A percentile compares a stretch with the other conserved stretches of the same genome.
Evolutionary conservation across 2,888 invertebrate genomes (phyloP).

Genomic region (Caenorhabditis afra): DNA sequence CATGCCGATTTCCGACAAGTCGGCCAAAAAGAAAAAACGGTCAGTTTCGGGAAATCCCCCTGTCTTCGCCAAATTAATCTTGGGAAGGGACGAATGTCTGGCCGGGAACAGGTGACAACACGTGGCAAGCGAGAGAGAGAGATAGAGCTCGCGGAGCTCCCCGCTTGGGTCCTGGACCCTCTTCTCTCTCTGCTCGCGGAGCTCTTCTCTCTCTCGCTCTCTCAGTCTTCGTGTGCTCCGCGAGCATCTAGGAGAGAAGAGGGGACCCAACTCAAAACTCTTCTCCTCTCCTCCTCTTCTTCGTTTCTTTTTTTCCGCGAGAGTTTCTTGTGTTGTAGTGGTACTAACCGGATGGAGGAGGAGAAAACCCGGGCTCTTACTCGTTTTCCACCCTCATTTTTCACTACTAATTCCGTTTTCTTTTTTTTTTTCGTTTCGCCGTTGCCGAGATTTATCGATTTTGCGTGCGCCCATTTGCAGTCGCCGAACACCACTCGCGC

Average conservation of each 20-base stretch:
- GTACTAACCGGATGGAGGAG: no score
- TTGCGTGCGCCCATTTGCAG: slow-evolving; percentile 17
- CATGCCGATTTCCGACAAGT: no score
- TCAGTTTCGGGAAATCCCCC: neutral
- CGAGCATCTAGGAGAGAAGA: no score
- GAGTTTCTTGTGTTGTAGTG: no score
- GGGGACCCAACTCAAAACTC: slow-evolving; percentile 13
- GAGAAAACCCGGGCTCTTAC: no score
- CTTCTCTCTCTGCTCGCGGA: neutral
- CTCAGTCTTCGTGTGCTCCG: slow-evolving; percentile 5
- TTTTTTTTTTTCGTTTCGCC: no score
- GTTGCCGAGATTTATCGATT: no score
- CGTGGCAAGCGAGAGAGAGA: slow-evolving; percentile 39
- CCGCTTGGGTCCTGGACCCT: slow-evolving; percentile 3
- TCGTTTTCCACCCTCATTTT: no score
- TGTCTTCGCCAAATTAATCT: neutral
- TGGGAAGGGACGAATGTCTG: neutral
- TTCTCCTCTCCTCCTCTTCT: slow-evolving; percentile 83
- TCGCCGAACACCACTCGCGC: slow-evolving; percentile 47
- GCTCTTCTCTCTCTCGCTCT: slow-evolving; percentile 20
- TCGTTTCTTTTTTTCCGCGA: no score
- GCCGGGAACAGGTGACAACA: slow-evolving; percentile 46
- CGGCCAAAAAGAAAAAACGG: no score
- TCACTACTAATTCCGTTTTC: no score
- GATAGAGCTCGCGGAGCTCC: no score